Evolutionary conservation across 2,797 vertebrate genomes (phyloP).

Genomic region (Rallus crepitans): DNA sequence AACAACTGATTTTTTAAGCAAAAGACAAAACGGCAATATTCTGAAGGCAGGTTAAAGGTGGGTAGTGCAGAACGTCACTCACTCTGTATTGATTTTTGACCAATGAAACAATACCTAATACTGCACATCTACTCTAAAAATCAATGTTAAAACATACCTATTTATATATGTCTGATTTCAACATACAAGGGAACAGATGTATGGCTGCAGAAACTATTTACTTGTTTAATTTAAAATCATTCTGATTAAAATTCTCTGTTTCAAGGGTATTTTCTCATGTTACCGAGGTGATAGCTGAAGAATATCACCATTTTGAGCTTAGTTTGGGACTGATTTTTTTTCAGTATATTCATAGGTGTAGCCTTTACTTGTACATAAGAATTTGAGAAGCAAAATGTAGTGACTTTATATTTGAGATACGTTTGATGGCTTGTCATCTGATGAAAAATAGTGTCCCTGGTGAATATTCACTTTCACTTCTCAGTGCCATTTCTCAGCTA

Average conservation of each 20-base stretch:
- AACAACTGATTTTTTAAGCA: neutral
- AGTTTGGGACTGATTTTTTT: neutral
- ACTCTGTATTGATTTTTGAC: neutral
- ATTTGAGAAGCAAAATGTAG: neutral
- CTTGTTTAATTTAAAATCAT: neutral
- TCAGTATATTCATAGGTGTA: neutral
- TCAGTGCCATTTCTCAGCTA: neutral
- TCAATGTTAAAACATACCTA: neutral
- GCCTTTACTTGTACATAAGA: neutral
- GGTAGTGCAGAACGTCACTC: neutral
- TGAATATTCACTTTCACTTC: neutral
- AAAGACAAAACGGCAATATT: neutral
- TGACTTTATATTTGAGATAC: neutral
- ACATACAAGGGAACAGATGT: neutral
- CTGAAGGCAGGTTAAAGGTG: rapidly evolving
- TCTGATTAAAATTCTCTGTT: neutral
- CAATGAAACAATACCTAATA: neutral
- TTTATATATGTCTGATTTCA: neutral
- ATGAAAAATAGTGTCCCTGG: neutral
- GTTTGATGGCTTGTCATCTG: neutral
- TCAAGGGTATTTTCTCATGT: neutral
- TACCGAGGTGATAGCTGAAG: neutral
- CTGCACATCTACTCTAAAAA: neutral
- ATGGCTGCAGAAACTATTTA: neutral
- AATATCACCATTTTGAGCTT: neutral